These are phyloP conservation scores for Grus americana DNA, from an alignment of 2,113 vertebrate species.

Conservation along the genomic window DNA sequence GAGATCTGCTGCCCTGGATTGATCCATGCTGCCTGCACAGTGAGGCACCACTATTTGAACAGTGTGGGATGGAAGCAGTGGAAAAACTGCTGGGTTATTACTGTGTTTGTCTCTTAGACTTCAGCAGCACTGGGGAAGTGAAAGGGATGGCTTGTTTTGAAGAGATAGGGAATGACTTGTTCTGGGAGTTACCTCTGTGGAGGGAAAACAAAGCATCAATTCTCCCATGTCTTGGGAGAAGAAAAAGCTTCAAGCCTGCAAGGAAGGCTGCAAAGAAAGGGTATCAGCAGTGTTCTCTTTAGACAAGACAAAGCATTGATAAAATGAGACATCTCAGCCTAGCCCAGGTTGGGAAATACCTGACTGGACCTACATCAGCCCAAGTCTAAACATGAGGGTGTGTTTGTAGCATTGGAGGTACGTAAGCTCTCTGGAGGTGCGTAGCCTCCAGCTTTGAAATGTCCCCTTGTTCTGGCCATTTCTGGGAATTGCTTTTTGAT, in stretches of 20 bases:
- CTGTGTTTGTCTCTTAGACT: neutral
- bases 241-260: neutral
- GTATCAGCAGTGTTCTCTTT: neutral
- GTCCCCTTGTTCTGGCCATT: no score
- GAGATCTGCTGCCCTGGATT: neutral
- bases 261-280: neutral
- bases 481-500: neutral
- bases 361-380: neutral
- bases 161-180: neutral
- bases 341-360: neutral
- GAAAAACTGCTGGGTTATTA: neutral
- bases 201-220: neutral
- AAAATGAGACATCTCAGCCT: neutral
- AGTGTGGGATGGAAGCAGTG: neutral
- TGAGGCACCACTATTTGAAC: neutral
- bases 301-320: neutral
- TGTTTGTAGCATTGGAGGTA: neutral
- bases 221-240: neutral
- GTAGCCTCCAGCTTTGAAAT: neutral
- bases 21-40: neutral
- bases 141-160: neutral
- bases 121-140: neutral
- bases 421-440: neutral
- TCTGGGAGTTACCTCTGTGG: neutral
- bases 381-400: no score